Conservation (phyloP, 2,888 invertebrate species). For the Diarsia brunnea region DNA sequence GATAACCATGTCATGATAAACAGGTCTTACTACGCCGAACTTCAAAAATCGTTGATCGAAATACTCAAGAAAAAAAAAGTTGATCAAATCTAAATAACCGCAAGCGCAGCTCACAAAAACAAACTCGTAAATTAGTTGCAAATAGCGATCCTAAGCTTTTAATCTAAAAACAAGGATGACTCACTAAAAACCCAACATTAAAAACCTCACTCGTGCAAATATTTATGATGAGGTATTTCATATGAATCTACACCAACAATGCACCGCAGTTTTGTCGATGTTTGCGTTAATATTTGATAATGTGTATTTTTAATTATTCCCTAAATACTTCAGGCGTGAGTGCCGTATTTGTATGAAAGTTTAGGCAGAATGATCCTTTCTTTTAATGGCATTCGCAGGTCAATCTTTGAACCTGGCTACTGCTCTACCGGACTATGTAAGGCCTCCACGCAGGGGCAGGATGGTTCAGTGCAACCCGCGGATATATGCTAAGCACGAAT, state of each 20-base stretch:
- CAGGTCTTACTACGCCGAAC: constrained; percentile 12
- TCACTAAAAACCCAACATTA: constrained; percentile 20
- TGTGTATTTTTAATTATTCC: neutral
- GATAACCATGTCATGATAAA: constrained; percentile 5
- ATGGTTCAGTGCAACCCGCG: neutral
- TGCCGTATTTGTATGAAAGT: constrained; percentile 1
- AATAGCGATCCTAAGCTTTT: constrained; percentile 29
- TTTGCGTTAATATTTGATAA: neutral
- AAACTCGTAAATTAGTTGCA: constrained; percentile 45
- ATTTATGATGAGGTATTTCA: constrained; percentile 1
- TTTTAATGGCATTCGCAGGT: no score
- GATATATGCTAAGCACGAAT: neutral
- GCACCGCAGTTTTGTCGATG: neutral
- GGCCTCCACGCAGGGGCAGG: no score
- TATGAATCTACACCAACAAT: neutral
- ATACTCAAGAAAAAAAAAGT: constrained; percentile 3
- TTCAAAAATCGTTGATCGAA: neutral
- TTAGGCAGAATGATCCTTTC: no score
- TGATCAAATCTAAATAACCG: constrained; percentile 45
- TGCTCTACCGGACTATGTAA: no score
- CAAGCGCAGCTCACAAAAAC: constrained; percentile 50
- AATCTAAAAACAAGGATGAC: constrained; percentile 48
- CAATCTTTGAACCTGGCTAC: no score
- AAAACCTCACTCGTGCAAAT: constrained; percentile 15
- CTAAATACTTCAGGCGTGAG: neutral